Evolutionary conservation across 2,797 vertebrate species (phyloP).

Genomic region (Leucoraja ocellata): DNA sequence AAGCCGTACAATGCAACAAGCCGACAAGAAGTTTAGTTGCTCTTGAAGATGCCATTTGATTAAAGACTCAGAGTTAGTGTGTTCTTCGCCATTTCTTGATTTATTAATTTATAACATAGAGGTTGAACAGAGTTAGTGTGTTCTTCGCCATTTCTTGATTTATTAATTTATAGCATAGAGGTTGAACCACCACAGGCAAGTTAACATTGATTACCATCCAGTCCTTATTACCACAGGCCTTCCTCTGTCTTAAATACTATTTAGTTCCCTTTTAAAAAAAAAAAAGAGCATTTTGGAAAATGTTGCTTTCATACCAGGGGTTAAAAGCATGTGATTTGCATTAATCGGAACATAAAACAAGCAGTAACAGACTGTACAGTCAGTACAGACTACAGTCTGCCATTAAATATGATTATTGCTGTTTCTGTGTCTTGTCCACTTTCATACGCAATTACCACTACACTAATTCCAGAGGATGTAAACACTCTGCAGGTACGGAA

Average conservation of each 20-base stretch:
- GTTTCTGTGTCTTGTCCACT: too few relatives aligned
- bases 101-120: background rate
- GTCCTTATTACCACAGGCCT: background rate
- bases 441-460: too few relatives aligned
- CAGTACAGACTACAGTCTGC: too few relatives aligned
- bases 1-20: background rate
- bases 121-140: too few relatives aligned
- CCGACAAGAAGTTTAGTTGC: background rate
- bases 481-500: too few relatives aligned
- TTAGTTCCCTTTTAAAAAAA: background rate
- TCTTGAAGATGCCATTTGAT: background rate
- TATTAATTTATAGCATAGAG: background rate
- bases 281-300: background rate
- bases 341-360: background rate
- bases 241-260: background rate
- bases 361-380: too few relatives aligned
- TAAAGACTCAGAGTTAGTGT: background rate
- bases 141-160: too few relatives aligned
- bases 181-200: background rate
- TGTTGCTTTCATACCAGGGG: background rate
- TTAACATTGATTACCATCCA: background rate
- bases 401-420: too few relatives aligned
- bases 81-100: too few relatives aligned
- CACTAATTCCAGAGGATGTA: too few relatives aligned
- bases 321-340: background rate